A percentile compares a stretch with the other conserved stretches of the same genome.
Conservation (phyloP, 2,888 invertebrate genomes). For the Caenorhabditis sp. region DNA sequence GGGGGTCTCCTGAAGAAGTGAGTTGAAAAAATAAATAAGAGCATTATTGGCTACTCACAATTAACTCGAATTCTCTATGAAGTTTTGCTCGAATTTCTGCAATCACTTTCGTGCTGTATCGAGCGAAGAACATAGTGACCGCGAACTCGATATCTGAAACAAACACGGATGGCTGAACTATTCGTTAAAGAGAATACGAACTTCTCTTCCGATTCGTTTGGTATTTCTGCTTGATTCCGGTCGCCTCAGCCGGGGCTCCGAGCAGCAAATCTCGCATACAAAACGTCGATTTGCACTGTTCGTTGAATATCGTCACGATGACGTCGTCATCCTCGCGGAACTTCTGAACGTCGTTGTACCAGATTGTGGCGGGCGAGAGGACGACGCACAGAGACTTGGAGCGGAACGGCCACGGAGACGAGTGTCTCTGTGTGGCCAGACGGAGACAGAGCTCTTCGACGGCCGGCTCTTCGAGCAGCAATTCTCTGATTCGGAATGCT, state of each 20-base stretch:
- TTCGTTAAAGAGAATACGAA: not conserved
- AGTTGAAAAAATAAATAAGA: not conserved
- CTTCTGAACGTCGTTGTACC: conserved; percentile 63
- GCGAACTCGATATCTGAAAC: conserved; percentile 71
- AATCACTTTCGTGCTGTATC: conserved; percentile 53
- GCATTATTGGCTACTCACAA: no score
- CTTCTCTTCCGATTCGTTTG: conserved; percentile 75
- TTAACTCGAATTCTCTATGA: conserved; percentile 25
- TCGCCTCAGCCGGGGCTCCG: conserved; percentile 68
- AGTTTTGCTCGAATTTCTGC: conserved; percentile 1
- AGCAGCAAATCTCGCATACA: conserved; percentile 72
- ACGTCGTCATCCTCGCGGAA: conserved; percentile 66
- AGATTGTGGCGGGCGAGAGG: conserved; percentile 71
- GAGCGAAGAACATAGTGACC: conserved; percentile 65
- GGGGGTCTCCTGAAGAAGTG: conserved; percentile 45
- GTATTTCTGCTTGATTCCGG: conserved; percentile 72
- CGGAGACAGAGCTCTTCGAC: conserved; percentile 59
- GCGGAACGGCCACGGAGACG: conserved; percentile 39
- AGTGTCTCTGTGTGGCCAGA: conserved; percentile 19
- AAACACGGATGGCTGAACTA: not conserved
- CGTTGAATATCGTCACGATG: conserved; percentile 69
- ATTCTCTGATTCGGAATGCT: conserved; percentile 54
- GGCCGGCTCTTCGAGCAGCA: conserved; percentile 45
- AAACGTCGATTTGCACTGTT: conserved; percentile 69
- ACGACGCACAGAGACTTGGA: conserved; percentile 68